A percentile compares a stretch with the other conserved stretches of the same genome.
Evolutionary conservation across 1,140 invertebrate genomes (phyloP).

Genomic region (Hylaeus anthracinus): DNA sequence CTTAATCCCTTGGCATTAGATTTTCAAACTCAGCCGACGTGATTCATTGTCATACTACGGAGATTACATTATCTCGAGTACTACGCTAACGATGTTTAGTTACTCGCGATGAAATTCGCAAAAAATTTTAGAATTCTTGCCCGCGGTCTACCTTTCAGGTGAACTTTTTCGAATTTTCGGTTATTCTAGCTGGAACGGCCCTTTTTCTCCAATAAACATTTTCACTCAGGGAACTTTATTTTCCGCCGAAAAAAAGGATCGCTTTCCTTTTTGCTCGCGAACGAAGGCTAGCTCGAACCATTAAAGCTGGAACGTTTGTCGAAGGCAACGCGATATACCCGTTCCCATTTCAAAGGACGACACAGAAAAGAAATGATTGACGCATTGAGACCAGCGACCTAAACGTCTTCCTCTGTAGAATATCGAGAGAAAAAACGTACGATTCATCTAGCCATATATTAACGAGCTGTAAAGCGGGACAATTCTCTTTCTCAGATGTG

Average conservation of each 20-base stretch:
- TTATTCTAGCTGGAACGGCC: too few relatives aligned
- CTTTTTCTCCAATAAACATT: too few relatives aligned
- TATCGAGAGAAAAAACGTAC: neutral
- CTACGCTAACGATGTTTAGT: too few relatives aligned
- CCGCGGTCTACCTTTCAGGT: too few relatives aligned
- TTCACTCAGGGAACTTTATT: too few relatives aligned
- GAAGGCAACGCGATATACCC: neutral
- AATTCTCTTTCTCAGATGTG: too few relatives aligned
- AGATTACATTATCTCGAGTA: too few relatives aligned
- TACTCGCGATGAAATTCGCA: too few relatives aligned
- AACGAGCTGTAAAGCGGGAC: neutral
- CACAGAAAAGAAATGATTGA: constrained; percentile 1
- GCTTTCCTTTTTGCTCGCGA: neutral
- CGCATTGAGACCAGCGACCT: neutral
- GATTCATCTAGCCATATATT: neutral
- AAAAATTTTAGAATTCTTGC: too few relatives aligned
- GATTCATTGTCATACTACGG: neutral
- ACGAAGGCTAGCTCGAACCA: neutral
- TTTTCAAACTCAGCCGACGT: neutral
- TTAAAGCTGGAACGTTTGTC: neutral
- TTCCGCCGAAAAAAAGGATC: too few relatives aligned
- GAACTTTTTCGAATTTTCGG: too few relatives aligned
- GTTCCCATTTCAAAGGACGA: neutral
- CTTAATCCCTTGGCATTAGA: neutral
- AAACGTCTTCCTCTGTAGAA: neutral